phyloP scores from a whole-genome alignment of 2,113 vertebrate species.

The Apteryx owenii region DNA sequence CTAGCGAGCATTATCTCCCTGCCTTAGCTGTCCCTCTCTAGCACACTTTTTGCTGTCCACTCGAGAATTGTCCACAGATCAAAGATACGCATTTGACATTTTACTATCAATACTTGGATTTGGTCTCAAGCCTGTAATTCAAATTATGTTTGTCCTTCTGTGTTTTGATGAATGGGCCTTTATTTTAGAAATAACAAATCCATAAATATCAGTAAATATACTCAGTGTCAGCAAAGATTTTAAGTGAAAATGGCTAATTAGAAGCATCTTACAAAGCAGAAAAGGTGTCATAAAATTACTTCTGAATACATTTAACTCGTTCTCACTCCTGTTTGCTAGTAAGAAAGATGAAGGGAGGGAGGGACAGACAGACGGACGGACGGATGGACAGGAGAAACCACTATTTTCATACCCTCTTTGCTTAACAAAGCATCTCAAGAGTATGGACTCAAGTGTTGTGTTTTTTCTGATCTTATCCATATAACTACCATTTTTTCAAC shows the following conservation, averaged over 20 bases:
- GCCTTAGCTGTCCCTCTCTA: not conserved
- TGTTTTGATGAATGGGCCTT: constrained; percentile 7
- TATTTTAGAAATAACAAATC: not conserved
- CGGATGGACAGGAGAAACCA: not conserved
- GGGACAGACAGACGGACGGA: not conserved
- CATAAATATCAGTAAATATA: not conserved
- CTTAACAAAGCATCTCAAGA: not conserved
- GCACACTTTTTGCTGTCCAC: not conserved
- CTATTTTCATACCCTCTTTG: not conserved
- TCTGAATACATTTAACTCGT: not conserved
- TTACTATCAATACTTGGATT: not conserved
- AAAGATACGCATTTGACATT: not conserved
- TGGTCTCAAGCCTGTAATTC: not conserved
- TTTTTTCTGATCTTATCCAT: not conserved
- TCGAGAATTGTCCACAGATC: not conserved
- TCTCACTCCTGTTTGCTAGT: not conserved
- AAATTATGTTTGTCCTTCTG: not conserved
- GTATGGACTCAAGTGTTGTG: not conserved
- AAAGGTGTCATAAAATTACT: not conserved
- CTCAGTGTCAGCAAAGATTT: not conserved
- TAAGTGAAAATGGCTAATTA: not conserved
- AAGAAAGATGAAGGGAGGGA: not conserved
- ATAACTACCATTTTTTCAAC: not conserved
- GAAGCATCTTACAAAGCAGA: not conserved
- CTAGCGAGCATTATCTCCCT: not conserved